Base-by-base conservation (phyloP, 2,888 invertebrate species). In the Spialia ferax region DNA sequence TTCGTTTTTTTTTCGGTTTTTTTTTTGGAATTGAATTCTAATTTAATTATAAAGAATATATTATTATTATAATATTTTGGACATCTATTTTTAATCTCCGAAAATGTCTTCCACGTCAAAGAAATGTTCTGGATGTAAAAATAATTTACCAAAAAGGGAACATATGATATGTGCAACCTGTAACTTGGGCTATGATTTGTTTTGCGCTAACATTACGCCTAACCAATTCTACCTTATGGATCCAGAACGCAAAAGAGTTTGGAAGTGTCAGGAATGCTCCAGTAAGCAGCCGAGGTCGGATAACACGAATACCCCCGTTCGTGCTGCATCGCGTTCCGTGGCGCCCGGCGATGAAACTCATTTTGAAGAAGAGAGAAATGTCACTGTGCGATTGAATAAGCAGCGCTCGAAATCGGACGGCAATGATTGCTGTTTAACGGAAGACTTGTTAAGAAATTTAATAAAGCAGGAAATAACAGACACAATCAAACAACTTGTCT, bases 221-320 rank as follows among this genome's bases (percentile, higher is more conserved):
- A 68, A 68, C 20, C 63, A 48, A 38, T 70, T 68, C 48, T 60
- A 66, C 4, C 38, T 63, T 0, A 45, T 71, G 69, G 60, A 55
- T 11, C 52, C 57, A 11, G 67, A 69, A 13, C 38, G 55, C 11
- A 67, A 67, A 62, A 42, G 6, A 1, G 20, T 22, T 13, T 71
- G 71, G 71, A 59, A 29, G 29, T 69, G 71, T 55, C 65, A 48
- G 38, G 67, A 61, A 57, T 71, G 69, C 23, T 20, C 54, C 10
- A 71, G 65, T 29, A 71, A 69, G 22, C 22, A 54, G 11, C 69
- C 69, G 2, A 69, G 65, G 42, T 45, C 65, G 13, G 69, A 63
- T 13, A 71, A 71, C 18, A 45, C 63, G 0, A 69, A 71, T 42
- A 71, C 69, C 10, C 71, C 71, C 4, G 61, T 71, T n/a, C 61